Evolutionary conservation across 2,113 vertebrate species (phyloP).

Genomic region (Vulpes lagopus): DNA sequence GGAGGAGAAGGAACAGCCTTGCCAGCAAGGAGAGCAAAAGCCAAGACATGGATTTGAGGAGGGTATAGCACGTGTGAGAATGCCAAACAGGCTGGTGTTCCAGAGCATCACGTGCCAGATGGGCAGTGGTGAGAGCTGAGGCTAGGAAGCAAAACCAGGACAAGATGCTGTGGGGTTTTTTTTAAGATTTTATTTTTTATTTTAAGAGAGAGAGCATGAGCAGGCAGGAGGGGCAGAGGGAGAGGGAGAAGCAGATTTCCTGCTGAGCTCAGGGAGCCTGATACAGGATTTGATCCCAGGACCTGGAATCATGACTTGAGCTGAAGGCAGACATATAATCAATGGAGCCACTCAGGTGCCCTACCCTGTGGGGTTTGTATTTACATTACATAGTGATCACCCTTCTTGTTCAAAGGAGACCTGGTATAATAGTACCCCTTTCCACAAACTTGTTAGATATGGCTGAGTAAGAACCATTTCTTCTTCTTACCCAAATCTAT

Average conservation of each 20-base stretch:
- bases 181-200: no score
- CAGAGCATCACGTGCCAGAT: rapidly evolving
- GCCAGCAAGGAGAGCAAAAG: neutral
- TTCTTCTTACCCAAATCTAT: neutral
- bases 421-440: neutral
- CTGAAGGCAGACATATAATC: no score
- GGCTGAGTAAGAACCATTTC: neutral
- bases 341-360: no score
- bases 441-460: neutral
- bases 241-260: no score
- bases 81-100: neutral
- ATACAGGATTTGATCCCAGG: no score
- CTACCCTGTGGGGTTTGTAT: neutral
- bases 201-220: no score
- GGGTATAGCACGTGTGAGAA: neutral
- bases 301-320: no score
- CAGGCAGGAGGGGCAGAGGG: no score
- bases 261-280: no score
- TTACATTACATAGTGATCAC: neutral
- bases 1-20: neutral
- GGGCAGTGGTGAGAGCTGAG: neutral
- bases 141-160: neutral
- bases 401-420: conserved; percentile 7
- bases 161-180: no score
- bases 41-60: neutral